Base-by-base conservation (phyloP, 2,888 invertebrate genomes). In the Vanessa cardui region DNA sequence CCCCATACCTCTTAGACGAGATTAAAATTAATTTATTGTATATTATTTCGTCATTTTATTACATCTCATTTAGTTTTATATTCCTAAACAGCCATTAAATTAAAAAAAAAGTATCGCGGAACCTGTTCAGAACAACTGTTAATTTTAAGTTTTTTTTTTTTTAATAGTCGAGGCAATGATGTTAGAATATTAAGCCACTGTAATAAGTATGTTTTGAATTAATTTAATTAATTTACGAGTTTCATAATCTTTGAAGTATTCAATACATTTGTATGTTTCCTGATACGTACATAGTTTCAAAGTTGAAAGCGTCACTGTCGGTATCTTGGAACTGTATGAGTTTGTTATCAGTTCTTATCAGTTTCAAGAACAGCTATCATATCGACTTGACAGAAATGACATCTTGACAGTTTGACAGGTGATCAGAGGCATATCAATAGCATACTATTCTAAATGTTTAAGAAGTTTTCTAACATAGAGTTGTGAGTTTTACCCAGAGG, bases 321-420 rank as follows among this genome's bases (percentile, higher is more conserved):
- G 58, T 66, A 64, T 50, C 58, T 39, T 58, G 58, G 58, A 58
- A 58, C 65, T 62, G 56, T 65, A 69, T 67, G 67, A 49, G 63
- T 46, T 47, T 52, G 62, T 66, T 75, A 75, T 73, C 73, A 68
- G 47, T 44, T 50, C 62, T 73, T 78, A 78, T 78, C 77, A 72
- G 33, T 72, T 67, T 68, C 69, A 50, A 70, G 71, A 77, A 70
- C 70, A 62, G 66, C 73, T 79, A 80, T 74, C 74, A 71, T 85
- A 86, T 85, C 88, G 78, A 80, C 82, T 80, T 84, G 86, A 85
- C 84, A 82, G 66, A 12, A 72, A 80, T 85, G 87, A 86, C 87
- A 85, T 84, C 79, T 81, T 84, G 83, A 83, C 78, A 80, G 79
- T 74, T 78, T 85, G 88, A 88, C 88, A 88, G 83, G 77, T 82